These are phyloP conservation scores for Nasonia oneida DNA, from an alignment of 2,888 invertebrate species.

Conservation along the genomic window DNA sequence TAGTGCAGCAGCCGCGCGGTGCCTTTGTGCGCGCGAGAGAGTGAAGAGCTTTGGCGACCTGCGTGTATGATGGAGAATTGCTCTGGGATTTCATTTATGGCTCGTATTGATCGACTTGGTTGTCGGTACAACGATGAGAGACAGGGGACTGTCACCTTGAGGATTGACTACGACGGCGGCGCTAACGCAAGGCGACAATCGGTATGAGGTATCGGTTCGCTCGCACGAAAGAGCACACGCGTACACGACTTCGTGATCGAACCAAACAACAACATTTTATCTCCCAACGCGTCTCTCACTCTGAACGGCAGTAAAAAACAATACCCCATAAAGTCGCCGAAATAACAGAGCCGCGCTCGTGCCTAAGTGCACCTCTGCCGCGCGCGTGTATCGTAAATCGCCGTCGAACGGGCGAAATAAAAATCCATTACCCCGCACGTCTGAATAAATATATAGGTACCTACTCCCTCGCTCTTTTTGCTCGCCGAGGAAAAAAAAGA, in stretches of 20 bases:
- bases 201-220: background rate
- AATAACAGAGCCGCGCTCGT: constrained; percentile 47
- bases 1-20: background rate
- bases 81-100: too few species aligned
- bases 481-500: background rate
- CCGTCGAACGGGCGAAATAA: constrained; percentile 48
- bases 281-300: background rate
- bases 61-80: background rate
- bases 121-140: too few species aligned
- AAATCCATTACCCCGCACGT: constrained; percentile 51
- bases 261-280: background rate
- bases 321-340: constrained; percentile 53
- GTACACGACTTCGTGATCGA: background rate
- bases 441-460: constrained; percentile 55
- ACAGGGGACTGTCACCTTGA: background rate
- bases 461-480: background rate
- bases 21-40: background rate
- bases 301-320: constrained; percentile 41
- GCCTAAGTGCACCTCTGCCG: constrained; percentile 45
- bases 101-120: too few species aligned
- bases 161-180: background rate
- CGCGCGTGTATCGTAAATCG: constrained; percentile 55
- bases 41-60: background rate
- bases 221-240: background rate
- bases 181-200: background rate